Base-by-base conservation (phyloP, 2,888 invertebrate genomes). In the Molanna angustata region DNA sequence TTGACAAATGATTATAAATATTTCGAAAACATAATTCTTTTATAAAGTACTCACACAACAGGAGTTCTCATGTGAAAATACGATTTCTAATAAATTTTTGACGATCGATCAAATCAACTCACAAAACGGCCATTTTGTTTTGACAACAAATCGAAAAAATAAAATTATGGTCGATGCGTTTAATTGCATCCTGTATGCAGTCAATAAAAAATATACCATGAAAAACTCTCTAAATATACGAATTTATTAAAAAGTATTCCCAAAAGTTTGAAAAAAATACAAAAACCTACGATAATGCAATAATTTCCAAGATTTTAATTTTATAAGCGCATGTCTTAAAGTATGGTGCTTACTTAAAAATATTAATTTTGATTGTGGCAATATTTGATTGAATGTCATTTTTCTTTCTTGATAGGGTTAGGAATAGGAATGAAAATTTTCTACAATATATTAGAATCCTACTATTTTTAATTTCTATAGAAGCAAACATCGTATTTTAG, bases 71-170 rank as follows among this genome's bases (percentile, higher is more conserved):
- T 51, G 45, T 27, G 46, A 51, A 47, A 45, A 37, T 43, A 40
- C 54, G 20, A 50, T 47, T 46, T 35, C 47, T 54, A 46, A 43
- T 14, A 46, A 49, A 56, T 32, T 53, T 49, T 39, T 21, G 45
- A 48, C 45, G 49, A 57, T 57, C 54, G 54, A 57, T 54, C 50
- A 54, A 37, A 47, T 57, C 54, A 46, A 53, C 54, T 57, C 51
- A 57, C 46, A 35, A 50, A 57, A 56, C 57, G 54, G 59, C 59
- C 59, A 60, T 60, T 54, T 60, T 60, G 59, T 60, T 60, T 57
- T 60, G 59, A 57, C 59, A 60, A 60, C 57, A 60, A 57, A 49
- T 43, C 32, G 13, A 7, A 27, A 27, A 27, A 27, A 27, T 11
- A 11, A 7, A 27, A 7, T 27, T 4, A 4, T 27, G 11, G 27